Conservation (phyloP, 1,140 invertebrate genomes). For the Ctenoplectra terminalis region DNA sequence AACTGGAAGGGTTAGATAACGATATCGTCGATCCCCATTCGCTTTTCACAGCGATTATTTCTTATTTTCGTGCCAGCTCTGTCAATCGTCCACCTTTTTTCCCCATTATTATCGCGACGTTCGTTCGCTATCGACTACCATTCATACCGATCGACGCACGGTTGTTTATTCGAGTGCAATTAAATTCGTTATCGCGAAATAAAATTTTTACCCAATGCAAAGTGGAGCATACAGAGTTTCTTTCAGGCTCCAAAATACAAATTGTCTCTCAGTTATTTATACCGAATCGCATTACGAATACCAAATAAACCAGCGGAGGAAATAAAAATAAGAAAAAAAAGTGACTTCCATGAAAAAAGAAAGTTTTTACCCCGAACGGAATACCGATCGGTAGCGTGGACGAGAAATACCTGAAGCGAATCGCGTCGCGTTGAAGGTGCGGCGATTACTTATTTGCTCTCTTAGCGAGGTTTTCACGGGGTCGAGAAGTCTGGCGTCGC, state of each 20-base stretch:
- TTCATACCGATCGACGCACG: too few species aligned
- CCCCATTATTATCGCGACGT: background rate
- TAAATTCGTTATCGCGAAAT: background rate
- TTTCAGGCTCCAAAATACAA: too few species aligned
- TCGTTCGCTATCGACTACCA: background rate
- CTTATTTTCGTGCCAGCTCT: conserved; percentile 13
- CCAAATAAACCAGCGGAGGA: too few species aligned
- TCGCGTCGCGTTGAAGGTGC: background rate
- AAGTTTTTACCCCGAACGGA: conserved; percentile 10
- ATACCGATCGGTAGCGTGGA: background rate
- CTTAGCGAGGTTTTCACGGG: background rate
- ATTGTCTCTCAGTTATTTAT: too few species aligned
- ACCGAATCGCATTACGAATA: too few species aligned
- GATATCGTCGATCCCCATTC: conserved; percentile 38
- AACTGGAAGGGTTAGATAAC: conserved; percentile 57
- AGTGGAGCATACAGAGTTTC: too few species aligned
- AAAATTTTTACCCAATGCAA: background rate
- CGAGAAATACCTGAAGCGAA: background rate
- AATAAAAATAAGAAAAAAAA: too few species aligned
- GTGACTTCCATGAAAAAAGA: background rate
- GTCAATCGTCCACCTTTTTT: background rate
- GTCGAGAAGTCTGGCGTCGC: background rate
- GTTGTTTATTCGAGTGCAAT: conserved; percentile 3
- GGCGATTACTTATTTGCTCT: conserved; percentile 3
- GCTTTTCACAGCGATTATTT: conserved; percentile 29